Evolutionary conservation across 1,140 invertebrate genomes (phyloP).

Genomic region (Calephelis virginiensis): DNA sequence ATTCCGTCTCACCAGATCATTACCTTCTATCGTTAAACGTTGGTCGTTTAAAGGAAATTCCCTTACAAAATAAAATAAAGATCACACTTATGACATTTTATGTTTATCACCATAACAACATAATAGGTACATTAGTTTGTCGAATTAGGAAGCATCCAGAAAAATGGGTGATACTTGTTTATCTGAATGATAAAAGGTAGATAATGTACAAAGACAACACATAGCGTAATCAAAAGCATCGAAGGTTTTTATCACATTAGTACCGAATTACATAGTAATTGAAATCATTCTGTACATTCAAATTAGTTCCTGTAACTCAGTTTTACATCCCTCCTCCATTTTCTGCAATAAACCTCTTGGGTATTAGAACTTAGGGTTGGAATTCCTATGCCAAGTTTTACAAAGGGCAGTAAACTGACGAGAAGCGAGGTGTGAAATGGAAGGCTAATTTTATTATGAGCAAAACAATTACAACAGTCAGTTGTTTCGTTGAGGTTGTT

Average conservation of each 20-base stretch:
- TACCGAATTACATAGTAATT: conserved; percentile 26
- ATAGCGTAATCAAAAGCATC: not conserved
- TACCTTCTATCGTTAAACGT: too few species aligned
- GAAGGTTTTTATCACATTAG: not conserved
- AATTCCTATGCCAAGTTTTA: conserved; percentile 19
- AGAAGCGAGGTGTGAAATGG: conserved; percentile 49
- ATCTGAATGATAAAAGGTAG: not conserved
- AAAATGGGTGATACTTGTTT: too few species aligned
- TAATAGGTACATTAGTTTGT: too few species aligned
- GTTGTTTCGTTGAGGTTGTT: conserved; percentile 8
- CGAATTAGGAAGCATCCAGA: too few species aligned
- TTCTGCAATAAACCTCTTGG: not conserved
- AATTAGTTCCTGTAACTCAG: conserved; percentile 39
- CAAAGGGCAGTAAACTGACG: conserved; percentile 44
- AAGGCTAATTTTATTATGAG: conserved; percentile 53
- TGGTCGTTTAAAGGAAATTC: too few species aligned
- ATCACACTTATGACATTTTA: too few species aligned
- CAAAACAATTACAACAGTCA: conserved; percentile 41
- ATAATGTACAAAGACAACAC: too few species aligned
- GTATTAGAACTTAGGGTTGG: conserved; percentile 22
- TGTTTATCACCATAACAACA: too few species aligned
- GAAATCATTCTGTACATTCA: conserved; percentile 34
- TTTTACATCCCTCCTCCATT: conserved; percentile 27
- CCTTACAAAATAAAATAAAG: too few species aligned
- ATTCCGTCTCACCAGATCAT: too few species aligned